Conservation (phyloP, 35 echinoderm and acorn worm genomes). For the Chiridota heheva region DNA sequence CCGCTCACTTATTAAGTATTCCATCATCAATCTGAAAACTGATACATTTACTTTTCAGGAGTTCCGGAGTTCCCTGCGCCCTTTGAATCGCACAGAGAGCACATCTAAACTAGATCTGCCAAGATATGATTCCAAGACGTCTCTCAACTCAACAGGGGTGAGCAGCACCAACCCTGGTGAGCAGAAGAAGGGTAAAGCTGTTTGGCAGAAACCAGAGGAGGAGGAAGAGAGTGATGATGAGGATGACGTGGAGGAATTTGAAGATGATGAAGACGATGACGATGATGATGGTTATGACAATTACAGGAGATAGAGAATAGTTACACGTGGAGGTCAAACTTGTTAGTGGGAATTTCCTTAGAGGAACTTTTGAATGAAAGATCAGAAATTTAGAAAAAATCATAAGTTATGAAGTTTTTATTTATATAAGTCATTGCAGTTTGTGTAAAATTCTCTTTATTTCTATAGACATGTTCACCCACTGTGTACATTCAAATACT, state of each 20-base stretch:
- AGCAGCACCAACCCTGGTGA: conserved; percentile 45
- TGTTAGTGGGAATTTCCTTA: too few species aligned
- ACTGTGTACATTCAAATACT: too few species aligned
- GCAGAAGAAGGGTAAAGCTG: conserved; percentile 25
- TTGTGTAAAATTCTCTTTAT: too few species aligned
- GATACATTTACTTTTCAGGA: conserved; percentile 50
- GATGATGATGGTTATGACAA: conserved; percentile 49
- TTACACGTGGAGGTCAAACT: too few species aligned
- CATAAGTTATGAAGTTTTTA: too few species aligned
- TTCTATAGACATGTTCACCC: too few species aligned
- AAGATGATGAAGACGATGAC: conserved; percentile 64
- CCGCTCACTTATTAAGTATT: not conserved
- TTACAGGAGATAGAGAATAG: too few species aligned
- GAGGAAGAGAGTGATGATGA: conserved; percentile 57
- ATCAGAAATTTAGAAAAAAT: too few species aligned
- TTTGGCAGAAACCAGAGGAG: conserved; percentile 29
- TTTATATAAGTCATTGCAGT: too few species aligned
- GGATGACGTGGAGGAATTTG: conserved; percentile 52
- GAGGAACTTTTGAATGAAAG: too few species aligned
- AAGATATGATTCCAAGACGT: conserved; percentile 72
- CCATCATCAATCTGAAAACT: not conserved
- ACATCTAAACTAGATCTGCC: conserved; percentile 49
- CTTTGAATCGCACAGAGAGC: conserved; percentile 53
- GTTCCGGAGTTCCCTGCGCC: conserved; percentile 87
- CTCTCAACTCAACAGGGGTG: conserved; percentile 80